phyloP scores from a whole-genome alignment of 2,797 vertebrate genomes.

The Serranus cabrilla region DNA sequence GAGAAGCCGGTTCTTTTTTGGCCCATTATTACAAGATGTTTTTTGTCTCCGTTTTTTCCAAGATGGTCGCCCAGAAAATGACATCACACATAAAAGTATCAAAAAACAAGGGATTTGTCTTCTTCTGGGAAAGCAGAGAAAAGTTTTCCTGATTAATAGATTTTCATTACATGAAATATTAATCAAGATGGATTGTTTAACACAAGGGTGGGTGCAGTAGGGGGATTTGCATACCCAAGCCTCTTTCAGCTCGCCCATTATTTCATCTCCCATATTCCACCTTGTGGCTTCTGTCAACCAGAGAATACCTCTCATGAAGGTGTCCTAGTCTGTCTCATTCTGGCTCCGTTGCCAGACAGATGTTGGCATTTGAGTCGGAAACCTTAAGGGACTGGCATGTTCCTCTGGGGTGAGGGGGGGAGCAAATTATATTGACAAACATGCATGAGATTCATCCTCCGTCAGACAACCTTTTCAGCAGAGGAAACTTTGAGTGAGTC shows the following conservation, averaged over 20 bases:
- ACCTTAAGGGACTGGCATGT: conserved; percentile 76
- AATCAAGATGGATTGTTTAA: conserved; percentile 76
- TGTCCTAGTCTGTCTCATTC: conserved; percentile 76
- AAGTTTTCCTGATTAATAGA: conserved; percentile 69
- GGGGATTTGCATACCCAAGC: conserved; percentile 75
- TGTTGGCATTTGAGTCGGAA: conserved; percentile 84
- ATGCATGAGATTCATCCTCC: conserved; percentile 84
- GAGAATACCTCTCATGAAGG: conserved; percentile 83
- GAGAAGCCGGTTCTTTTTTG: conserved; percentile 51
- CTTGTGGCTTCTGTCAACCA: conserved; percentile 82
- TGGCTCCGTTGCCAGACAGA: conserved; percentile 79
- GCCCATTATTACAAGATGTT: conserved; percentile 59
- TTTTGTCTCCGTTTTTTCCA: conserved; percentile 61
- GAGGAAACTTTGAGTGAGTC: conserved; percentile 75
- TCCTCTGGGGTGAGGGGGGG: conserved; percentile 74
- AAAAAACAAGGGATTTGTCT: conserved; percentile 49
- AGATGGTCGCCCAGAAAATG: conserved; percentile 65
- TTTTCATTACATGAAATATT: conserved; percentile 75
- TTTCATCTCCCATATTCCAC: conserved; percentile 78
- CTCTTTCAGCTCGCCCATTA: conserved; percentile 74
- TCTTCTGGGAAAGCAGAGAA: conserved; percentile 50
- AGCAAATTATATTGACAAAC: conserved; percentile 87
- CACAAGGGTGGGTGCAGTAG: conserved; percentile 37
- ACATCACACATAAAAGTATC: conserved; percentile 53
- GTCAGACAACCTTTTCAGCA: conserved; percentile 82